phyloP scores from a whole-genome alignment of 1,140 invertebrate species.

The Streblospio benedicti region DNA sequence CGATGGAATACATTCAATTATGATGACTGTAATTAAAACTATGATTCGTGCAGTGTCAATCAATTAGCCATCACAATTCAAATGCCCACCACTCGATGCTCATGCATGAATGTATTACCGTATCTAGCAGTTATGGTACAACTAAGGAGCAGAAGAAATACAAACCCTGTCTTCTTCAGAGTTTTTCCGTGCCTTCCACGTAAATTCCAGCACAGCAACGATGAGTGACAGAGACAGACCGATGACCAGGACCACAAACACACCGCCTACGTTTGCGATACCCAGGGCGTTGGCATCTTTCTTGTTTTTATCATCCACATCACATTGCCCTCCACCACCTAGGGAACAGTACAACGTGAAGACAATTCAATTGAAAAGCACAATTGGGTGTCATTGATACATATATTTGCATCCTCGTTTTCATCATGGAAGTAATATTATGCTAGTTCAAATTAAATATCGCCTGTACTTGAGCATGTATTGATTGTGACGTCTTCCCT shows the following conservation, averaged over 20 bases:
- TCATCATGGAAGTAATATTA: no score
- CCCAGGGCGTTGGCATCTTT: conserved; percentile 85
- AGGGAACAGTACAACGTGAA: no score
- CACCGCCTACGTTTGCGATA: conserved; percentile 81
- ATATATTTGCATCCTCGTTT: no score
- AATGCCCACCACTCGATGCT: neutral
- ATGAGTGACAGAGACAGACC: conserved; percentile 81
- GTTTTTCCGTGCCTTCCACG: conserved; percentile 90
- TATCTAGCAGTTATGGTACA: neutral
- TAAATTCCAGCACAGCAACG: conserved; percentile 87
- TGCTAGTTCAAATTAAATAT: no score
- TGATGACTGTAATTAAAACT: neutral
- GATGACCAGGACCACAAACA: conserved; percentile 86
- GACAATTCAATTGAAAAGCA: no score
- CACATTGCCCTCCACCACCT: conserved; percentile 10
- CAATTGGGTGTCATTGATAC: no score
- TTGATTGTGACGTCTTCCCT: no score
- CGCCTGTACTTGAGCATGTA: no score
- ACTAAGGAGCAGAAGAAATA: neutral
- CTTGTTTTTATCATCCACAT: conserved; percentile 38
- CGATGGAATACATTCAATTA: no score
- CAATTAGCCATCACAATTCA: neutral
- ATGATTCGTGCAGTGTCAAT: neutral
- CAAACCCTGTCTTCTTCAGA: conserved; percentile 72
- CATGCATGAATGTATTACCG: neutral